Percentiles rank a stretch among this genome's conserved stretches.
Conservation (phyloP, 1,140 invertebrate genomes). For the Amphibalanus amphitrite region DNA sequence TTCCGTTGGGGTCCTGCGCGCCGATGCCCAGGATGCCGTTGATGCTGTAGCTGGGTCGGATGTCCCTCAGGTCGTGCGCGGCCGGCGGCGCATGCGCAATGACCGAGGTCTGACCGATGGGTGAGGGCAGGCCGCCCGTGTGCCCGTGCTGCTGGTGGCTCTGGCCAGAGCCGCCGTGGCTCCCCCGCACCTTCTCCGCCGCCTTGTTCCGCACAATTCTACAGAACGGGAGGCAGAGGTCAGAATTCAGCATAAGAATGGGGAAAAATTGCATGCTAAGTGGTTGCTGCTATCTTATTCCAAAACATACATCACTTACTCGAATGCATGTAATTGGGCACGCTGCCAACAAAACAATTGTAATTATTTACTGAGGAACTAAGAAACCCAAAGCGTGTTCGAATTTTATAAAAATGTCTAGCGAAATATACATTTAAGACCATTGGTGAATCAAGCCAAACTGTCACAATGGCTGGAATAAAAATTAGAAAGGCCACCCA, state of each 20-base stretch:
- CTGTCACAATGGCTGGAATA: no score
- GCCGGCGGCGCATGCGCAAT: neutral
- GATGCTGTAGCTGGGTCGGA: neutral
- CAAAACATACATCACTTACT: neutral
- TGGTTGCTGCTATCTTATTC: neutral
- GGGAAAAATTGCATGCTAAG: neutral
- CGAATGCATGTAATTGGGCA: neutral
- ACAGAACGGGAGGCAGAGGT: neutral
- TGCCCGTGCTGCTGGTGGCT: no score
- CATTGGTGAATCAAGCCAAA: no score
- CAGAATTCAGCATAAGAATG: neutral
- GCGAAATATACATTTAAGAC: no score
- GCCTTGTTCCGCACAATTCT: slow-evolving; percentile 1
- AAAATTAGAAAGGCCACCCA: no score
- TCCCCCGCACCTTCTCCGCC: neutral
- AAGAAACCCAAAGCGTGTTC: neutral
- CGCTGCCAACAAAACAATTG: neutral
- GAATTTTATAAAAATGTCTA: no score
- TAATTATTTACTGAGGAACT: neutral
- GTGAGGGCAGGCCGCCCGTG: neutral
- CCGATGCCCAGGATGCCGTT: neutral
- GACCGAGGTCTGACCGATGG: no score
- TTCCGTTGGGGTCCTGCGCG: neutral
- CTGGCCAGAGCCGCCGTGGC: neutral
- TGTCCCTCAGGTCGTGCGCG: neutral